A percentile compares a stretch with the other conserved stretches of the same genome.
Evolutionary conservation across 1,140 invertebrate species (phyloP).

Genomic region (Octopus bimaculoides): DNA sequence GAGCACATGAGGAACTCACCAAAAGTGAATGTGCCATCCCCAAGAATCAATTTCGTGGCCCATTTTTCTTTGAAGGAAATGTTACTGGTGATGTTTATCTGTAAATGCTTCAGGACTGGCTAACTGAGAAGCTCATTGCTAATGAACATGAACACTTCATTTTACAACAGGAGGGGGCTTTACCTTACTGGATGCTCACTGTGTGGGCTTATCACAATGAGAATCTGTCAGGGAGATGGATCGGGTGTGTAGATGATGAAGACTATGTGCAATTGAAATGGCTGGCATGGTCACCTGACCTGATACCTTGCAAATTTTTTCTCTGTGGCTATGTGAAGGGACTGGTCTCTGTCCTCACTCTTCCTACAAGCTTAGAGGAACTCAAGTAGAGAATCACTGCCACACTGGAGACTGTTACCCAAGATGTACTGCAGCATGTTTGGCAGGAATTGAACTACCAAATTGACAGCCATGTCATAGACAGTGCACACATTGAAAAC

Average conservation of each 20-base stretch:
- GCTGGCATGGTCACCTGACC: neutral
- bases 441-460: constrained; percentile 5
- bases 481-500: constrained; percentile 9
- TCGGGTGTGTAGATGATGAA: constrained; percentile 2
- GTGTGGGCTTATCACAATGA: constrained; percentile 3
- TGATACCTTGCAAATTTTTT: constrained; percentile 5
- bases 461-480: neutral
- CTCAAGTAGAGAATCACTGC: constrained; percentile 13
- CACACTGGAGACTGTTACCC: neutral
- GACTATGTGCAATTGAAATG: constrained; percentile 8
- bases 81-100: constrained; percentile 1
- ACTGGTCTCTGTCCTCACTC: neutral
- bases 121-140: neutral
- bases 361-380: constrained; percentile 9
- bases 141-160: neutral
- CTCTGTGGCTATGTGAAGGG: neutral
- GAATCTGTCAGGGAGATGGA: constrained; percentile 8
- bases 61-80: neutral
- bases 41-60: neutral
- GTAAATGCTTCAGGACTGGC: constrained; percentile 8
- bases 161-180: neutral
- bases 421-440: constrained; percentile 1
- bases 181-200: neutral
- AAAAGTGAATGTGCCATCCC: neutral
- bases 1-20: neutral